Evolutionary conservation across 2,888 invertebrate species (phyloP), one percentile per base, ranked within the genome.

Genomic region (Platycheirus albimanus): DNA sequence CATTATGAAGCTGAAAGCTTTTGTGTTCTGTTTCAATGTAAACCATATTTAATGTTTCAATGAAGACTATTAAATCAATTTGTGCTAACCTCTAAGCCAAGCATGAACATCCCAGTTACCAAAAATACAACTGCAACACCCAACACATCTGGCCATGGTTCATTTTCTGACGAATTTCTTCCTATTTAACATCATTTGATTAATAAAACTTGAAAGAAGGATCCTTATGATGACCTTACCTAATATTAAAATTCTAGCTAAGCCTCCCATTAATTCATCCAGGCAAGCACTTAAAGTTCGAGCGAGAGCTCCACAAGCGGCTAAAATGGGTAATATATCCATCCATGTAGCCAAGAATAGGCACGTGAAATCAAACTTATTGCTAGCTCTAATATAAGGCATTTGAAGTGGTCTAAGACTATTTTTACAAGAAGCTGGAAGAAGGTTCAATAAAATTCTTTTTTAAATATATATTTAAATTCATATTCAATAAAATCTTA

Each of bases 81-180:
- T 15, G 56, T n/a, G n/a, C 86, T 81, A 88, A 93, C 93, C 91
- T 93, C 93, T 70, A 93, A 88, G 41, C 93, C 93, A 63, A 93
- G 87, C 92, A 93, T 93, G 87, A 93, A 93, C 88, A 93, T 90
- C 72, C 91, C 91, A 1, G 92, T 92, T 11, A 92, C 91, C 2
- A 93, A 89, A 80, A 92, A 91, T 43, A 93, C 91, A 45, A 93
- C 92, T 2, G 91, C 92, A 15, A 93, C 92, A 1, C 93, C 93
- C 24, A 93, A 87, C 10, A 93, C 92, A 89, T 93, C 93, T 28
- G 93, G 93, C 92, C 93, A 92, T 4, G 93, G 92, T 86, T 93
- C 93, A 71, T 90, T 91, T 45, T 87, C 87, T 38, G 91, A 88
- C 79, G 91, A 89, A 81, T 91, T 91, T 80, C 91, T 89, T 80